A percentile compares a stretch with the other conserved stretches of the same genome.
Evolutionary conservation across 2,113 vertebrate species (phyloP).

Genomic region (Hemiprocne comata): DNA sequence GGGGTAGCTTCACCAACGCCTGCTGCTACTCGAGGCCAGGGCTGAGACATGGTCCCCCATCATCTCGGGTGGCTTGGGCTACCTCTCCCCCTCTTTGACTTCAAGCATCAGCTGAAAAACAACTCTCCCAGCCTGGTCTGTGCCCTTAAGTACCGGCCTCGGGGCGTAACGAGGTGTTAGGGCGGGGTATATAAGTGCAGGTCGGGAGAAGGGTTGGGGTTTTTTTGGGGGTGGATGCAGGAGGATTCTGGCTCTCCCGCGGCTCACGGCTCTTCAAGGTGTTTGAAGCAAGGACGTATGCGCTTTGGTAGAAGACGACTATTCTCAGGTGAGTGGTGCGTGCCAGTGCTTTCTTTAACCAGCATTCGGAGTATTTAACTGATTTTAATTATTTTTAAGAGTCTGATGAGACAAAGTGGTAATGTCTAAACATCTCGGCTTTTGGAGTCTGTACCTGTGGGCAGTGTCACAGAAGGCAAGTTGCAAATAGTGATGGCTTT

Average conservation of each 20-base stretch:
- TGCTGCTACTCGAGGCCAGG: not conserved
- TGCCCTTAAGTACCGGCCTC: not conserved
- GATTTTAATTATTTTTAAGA: not conserved
- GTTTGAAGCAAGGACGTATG: fast-evolving
- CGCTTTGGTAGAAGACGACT: fast-evolving
- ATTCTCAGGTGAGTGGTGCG: not conserved
- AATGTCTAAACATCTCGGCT: not conserved
- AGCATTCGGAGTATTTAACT: fast-evolving
- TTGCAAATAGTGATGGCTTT: not conserved
- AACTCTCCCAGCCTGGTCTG: not conserved
- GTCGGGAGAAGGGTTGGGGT: fast-evolving
- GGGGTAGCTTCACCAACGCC: not conserved
- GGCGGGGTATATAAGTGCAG: not conserved
- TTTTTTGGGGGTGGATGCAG: fast-evolving
- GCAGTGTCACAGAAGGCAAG: fast-evolving
- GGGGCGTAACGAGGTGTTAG: not conserved
- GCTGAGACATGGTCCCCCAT: too few relatives aligned
- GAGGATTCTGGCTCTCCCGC: too few relatives aligned
- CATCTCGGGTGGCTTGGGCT: not conserved
- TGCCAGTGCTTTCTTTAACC: not conserved
- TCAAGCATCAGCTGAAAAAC: not conserved
- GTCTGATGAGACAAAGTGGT: not conserved
- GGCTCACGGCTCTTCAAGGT: fast-evolving
- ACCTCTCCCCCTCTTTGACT: not conserved
- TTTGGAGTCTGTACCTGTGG: not conserved